Evolutionary conservation across 2,888 invertebrate species (phyloP).

Genomic region (Lydus trimaculatus): DNA sequence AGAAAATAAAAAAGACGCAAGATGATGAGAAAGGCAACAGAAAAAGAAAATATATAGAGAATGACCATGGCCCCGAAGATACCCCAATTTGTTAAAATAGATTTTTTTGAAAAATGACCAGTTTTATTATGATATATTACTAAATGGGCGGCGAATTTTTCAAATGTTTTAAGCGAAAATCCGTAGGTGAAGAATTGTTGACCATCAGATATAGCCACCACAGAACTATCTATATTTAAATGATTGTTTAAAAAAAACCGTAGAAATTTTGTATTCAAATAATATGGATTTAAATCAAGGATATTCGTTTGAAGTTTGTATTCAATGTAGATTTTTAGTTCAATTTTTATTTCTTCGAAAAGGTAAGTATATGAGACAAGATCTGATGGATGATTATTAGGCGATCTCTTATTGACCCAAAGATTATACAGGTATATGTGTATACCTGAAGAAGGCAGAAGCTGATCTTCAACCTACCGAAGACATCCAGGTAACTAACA

Average conservation of each 20-base stretch:
- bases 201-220: not conserved
- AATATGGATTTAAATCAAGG: not conserved
- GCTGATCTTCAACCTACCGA: conserved; percentile 39
- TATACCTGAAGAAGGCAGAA: conserved; percentile 22
- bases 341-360: not conserved
- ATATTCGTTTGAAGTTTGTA: not conserved
- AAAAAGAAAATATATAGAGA: conserved; percentile 4
- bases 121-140: conserved; percentile 53
- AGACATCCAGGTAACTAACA: conserved; percentile 49
- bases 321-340: not conserved
- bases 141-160: conserved; percentile 24
- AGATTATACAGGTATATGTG: conserved; percentile 28
- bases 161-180: conserved; percentile 7
- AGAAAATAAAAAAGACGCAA: not conserved
- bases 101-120: conserved; percentile 52
- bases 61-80: conserved; percentile 15
- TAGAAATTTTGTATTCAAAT: not conserved
- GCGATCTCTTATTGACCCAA: conserved; percentile 16
- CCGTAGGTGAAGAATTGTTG: not conserved
- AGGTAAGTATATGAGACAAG: not conserved
- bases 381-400: conserved; percentile 21
- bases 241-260: not conserved
- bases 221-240: not conserved
- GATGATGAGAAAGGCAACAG: not conserved
- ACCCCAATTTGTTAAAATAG: conserved; percentile 38